phyloP scores from a whole-genome alignment of 1,140 invertebrate species.

The Monochamus saltuarius region DNA sequence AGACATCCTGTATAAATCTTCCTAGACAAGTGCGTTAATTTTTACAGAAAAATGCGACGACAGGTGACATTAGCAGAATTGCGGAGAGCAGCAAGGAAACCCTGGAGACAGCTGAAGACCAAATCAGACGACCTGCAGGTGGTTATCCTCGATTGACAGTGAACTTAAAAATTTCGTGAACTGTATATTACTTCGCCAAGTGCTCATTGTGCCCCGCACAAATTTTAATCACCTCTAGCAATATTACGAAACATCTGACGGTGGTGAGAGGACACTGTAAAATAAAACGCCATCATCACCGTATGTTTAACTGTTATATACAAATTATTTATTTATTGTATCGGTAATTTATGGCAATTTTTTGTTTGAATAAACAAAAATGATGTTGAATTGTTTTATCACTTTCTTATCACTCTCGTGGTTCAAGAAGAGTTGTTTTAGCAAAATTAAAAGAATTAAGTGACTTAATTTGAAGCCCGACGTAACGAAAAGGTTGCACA shows the following conservation, averaged over 20 bases:
- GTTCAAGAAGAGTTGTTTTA: too few relatives aligned
- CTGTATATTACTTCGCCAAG: slow-evolving; percentile 31
- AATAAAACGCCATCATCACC: slow-evolving; percentile 16
- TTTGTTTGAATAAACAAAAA: too few relatives aligned
- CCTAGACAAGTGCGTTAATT: slow-evolving; percentile 13
- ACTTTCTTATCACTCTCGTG: too few relatives aligned
- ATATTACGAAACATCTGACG: slow-evolving; percentile 18
- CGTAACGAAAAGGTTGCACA: too few relatives aligned
- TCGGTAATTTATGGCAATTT: slow-evolving; percentile 1
- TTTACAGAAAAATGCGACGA: slow-evolving; percentile 78
- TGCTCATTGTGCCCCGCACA: slow-evolving; percentile 38
- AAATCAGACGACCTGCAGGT: slow-evolving; percentile 46
- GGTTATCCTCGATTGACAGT: slow-evolving; percentile 49
- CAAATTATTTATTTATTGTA: slow-evolving; percentile 25
- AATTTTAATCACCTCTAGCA: slow-evolving; percentile 34
- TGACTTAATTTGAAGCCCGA: too few relatives aligned
- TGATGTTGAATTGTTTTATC: too few relatives aligned
- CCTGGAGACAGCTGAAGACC: slow-evolving; percentile 72
- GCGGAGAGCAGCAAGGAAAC: slow-evolving; percentile 85
- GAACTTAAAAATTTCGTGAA: slow-evolving; percentile 12
- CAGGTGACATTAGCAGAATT: slow-evolving; percentile 78
- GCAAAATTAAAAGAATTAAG: too few relatives aligned
- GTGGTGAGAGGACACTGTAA: slow-evolving; percentile 18
- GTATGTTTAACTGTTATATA: slow-evolving; percentile 19
- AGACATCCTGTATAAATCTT: not conserved